phyloP scores from a whole-genome alignment of 1,140 invertebrate species.

The Drosophila prosaltans region DNA sequence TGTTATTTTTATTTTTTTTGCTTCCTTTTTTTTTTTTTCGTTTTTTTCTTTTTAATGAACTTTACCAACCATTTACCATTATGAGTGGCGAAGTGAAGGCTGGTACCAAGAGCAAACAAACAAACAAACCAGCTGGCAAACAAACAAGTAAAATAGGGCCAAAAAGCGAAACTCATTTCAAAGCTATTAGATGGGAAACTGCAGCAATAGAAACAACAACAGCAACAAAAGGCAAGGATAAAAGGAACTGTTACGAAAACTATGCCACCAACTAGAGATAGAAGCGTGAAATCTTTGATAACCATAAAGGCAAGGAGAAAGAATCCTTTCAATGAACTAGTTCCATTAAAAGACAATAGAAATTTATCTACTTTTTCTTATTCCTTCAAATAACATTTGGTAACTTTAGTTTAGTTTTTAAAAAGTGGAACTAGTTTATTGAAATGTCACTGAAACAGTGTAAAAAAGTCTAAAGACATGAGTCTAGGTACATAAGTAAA shows the following conservation, averaged over 20 bases:
- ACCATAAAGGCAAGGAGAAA: background rate
- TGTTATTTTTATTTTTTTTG: background rate
- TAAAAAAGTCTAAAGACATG: too few relatives aligned
- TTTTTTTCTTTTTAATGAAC: slow-evolving; percentile 44
- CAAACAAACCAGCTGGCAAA: slow-evolving; percentile 38
- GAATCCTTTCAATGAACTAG: slow-evolving; percentile 1
- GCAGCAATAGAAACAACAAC: slow-evolving; percentile 9
- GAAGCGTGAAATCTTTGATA: background rate
- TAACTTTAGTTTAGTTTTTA: too few relatives aligned
- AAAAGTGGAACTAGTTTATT: too few relatives aligned
- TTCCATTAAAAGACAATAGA: background rate
- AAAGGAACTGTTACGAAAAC: slow-evolving; percentile 4
- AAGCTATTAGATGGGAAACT: slow-evolving; percentile 72
- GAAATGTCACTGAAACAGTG: too few relatives aligned
- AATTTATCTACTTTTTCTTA: background rate
- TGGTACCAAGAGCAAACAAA: slow-evolving; percentile 26
- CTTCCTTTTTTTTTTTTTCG: background rate
- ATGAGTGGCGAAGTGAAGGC: slow-evolving; percentile 25
- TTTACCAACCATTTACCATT: slow-evolving; percentile 43
- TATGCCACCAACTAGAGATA: slow-evolving; percentile 12
- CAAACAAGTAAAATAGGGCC: slow-evolving; percentile 44
- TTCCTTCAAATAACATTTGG: too few relatives aligned
- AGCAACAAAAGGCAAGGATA: slow-evolving; percentile 14
- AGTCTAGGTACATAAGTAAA: too few relatives aligned
- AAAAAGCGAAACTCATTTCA: slow-evolving; percentile 74